These are phyloP conservation scores for Habrosyne pyritoides DNA, from an alignment of 2,888 invertebrate species.

Conservation along the genomic window DNA sequence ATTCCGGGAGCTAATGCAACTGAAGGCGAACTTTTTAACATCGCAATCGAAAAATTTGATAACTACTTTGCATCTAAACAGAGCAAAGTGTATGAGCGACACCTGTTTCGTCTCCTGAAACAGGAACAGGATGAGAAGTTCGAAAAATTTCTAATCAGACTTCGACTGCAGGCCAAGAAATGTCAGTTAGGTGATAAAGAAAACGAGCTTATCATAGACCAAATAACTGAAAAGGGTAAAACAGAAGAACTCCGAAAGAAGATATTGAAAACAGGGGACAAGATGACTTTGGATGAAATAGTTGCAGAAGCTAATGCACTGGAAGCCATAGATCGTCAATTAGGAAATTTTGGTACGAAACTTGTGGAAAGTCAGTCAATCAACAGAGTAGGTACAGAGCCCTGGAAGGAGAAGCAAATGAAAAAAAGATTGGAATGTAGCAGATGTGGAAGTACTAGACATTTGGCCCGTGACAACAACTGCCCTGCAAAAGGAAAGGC, in stretches of 20 bases:
- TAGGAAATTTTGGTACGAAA: constrained; percentile 11
- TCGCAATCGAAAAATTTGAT: constrained; percentile 16
- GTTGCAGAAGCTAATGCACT: constrained; percentile 20
- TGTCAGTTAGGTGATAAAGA: constrained; percentile 20
- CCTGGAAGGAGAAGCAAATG: constrained; percentile 4
- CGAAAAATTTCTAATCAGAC: constrained; percentile 24
- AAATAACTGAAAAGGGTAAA: constrained; percentile 25
- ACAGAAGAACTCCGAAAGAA: constrained; percentile 24
- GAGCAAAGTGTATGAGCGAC: constrained; percentile 19
- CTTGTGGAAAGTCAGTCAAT: constrained; percentile 10
- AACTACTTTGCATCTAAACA: constrained; percentile 19
- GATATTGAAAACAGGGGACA: constrained; percentile 21
- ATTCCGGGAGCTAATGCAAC: constrained; percentile 14
- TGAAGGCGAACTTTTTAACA: constrained; percentile 9
- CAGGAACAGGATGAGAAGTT: constrained; percentile 28
- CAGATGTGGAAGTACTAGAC: constrained; percentile 14
- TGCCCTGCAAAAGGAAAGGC: constrained; percentile 19
- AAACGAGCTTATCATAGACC: constrained; percentile 29
- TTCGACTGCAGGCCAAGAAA: constrained; percentile 26
- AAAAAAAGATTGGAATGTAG: constrained; percentile 8
- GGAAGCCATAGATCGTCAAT: constrained; percentile 11
- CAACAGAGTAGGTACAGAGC: constrained; percentile 8
- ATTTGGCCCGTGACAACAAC: constrained; percentile 9
- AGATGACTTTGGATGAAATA: constrained; percentile 14
- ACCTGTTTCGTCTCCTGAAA: constrained; percentile 21